Evolutionary conservation across 1,140 invertebrate species (phyloP).

Genomic region (Limonius californicus): DNA sequence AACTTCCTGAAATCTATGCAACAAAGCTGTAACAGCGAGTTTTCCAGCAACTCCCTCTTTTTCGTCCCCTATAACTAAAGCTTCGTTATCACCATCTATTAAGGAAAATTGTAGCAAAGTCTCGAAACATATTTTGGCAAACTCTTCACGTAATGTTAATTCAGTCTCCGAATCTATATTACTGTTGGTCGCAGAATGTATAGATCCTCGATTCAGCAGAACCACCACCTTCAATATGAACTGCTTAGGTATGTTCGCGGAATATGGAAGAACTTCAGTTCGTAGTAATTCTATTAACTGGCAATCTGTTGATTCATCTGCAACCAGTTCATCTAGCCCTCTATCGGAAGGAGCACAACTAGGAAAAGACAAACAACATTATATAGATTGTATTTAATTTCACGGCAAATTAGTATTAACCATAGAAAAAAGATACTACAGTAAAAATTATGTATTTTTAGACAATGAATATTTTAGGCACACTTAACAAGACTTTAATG

Average conservation of each 20-base stretch:
- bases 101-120: conserved; percentile 91
- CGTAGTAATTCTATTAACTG: conserved; percentile 82
- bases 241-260: conserved; percentile 73
- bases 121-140: conserved; percentile 95
- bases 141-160: conserved; percentile 84
- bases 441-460: too few species aligned
- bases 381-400: too few species aligned
- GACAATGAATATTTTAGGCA: too few species aligned
- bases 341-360: conserved; percentile 59
- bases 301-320: conserved; percentile 82
- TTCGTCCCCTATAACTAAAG: conserved; percentile 44
- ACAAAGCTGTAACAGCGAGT: conserved; percentile 83
- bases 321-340: conserved; percentile 75
- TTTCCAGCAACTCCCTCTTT: conserved; percentile 69
- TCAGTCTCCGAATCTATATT: conserved; percentile 75
- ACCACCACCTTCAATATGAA: conserved; percentile 86
- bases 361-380: conserved; percentile 13
- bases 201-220: conserved; percentile 89
- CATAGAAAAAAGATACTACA: too few species aligned
- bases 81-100: conserved; percentile 60
- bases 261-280: conserved; percentile 81
- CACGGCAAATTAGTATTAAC: too few species aligned
- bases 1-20: conserved; percentile 92
- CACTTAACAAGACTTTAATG: too few species aligned
- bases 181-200: conserved; percentile 77